Evolutionary conservation across 2,113 vertebrate genomes (phyloP).

Genomic region (Dolichallabes microphthalmus): DNA sequence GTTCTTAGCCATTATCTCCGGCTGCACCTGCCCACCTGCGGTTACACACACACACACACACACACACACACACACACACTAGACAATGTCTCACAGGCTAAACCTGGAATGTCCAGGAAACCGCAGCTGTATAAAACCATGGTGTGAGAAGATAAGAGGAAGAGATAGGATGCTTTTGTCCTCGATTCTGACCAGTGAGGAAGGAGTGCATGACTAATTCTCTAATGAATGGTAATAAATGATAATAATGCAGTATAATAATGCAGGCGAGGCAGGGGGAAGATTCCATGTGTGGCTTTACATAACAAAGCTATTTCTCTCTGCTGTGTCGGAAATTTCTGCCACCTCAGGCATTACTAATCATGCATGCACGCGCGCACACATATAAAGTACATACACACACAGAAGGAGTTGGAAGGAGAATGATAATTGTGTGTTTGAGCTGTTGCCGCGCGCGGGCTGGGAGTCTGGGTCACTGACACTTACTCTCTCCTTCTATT

Average conservation of each 20-base stretch:
- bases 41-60: conserved; percentile 7
- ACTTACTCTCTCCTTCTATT: conserved; percentile 20
- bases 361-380: conserved; percentile 19
- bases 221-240: conserved; percentile 53
- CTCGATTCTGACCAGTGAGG: conserved; percentile 28
- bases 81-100: background rate
- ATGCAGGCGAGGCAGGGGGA: conserved; percentile 27
- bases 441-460: conserved; percentile 12
- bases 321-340: conserved; percentile 44
- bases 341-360: conserved; percentile 39
- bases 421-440: conserved; percentile 45
- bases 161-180: conserved; percentile 25
- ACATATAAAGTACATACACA: conserved; percentile 9
- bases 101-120: background rate
- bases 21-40: conserved; percentile 19
- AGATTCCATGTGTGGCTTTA: conserved; percentile 44
- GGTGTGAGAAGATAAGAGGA: conserved; percentile 6
- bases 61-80: background rate
- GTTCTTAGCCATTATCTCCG: conserved; percentile 12
- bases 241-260: conserved; percentile 50
- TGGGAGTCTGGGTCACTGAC: conserved; percentile 39
- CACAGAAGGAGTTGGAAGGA: conserved; percentile 25
- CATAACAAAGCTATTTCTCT: conserved; percentile 55
- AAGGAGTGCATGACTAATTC: conserved; percentile 10
- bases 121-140: conserved; percentile 2